Base-by-base conservation (phyloP, 2,113 vertebrate species). In the rabbit (Oryctolagus cuniculus) region DNA sequence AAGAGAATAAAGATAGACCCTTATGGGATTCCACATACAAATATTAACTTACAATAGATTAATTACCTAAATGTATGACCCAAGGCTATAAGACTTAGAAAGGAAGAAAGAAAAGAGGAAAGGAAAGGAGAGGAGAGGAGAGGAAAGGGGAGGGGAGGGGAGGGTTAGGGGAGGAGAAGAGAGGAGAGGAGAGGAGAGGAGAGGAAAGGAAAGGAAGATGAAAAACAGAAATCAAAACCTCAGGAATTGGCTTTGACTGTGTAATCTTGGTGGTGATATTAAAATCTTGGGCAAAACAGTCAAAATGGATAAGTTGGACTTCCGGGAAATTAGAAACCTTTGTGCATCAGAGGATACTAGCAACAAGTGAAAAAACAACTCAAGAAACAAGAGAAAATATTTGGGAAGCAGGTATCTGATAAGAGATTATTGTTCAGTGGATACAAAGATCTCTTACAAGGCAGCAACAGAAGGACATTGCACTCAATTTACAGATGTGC, bases 301-400 rank as follows among this genome's bases (percentile, higher is more conserved):
- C 79, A 79, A 78, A 63, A 53, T 17, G 53, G 44, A 21, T 51
- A 79, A 79, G 10, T 15, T 38, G 25, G 16, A 78, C 3, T 12
- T 74, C 36, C 6, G 44, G 44, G 67, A 91, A 75, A 67, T 55
- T 74, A 44, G 66, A 89, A 89, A 89, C 16, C 55, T 93, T 67
- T 84, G 25, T 78, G 72, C n/a, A n/a, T 85, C 25, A 72, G 79
- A 64, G 64, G 15, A 31, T 55, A 72, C 38, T 27, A 21, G 16
- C n/a, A n/a, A 55, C 31, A 38, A 63, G 22, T 66, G 15, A 85
- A 27, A 53, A 86, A 27, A 69, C 3, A 72, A 22, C 5, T 36
- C 38, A 51, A 19, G 90, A 16, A 72, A 90, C 38, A 19, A 29
- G 38, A 64, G 29, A 44, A 70, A 72, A 74, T 58, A 74, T 44